These are phyloP conservation scores for Planococcus citri DNA, from an alignment of 1,140 invertebrate species.

Conservation along the genomic window DNA sequence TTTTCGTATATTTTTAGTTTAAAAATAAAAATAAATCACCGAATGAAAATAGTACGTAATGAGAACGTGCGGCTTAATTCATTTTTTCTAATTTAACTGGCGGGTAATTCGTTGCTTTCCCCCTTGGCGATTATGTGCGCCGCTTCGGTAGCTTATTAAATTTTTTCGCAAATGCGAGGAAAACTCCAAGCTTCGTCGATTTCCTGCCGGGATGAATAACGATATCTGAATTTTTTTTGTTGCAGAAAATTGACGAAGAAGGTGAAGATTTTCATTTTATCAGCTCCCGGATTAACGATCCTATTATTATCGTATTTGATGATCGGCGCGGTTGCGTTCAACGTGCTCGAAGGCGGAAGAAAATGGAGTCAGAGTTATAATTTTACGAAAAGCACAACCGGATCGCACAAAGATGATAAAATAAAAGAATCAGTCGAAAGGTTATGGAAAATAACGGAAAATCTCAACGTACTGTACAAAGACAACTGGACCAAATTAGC, in stretches of 20 bases:
- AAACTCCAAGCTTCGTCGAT: too few species aligned
- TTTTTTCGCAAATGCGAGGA: neutral
- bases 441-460: slow-evolving; percentile 86
- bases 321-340: neutral
- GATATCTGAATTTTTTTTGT: neutral
- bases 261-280: neutral
- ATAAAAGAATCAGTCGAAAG: slow-evolving; percentile 51
- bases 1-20: too few species aligned
- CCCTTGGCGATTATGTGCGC: neutral
- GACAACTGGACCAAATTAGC: slow-evolving; percentile 85
- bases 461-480: slow-evolving; percentile 84
- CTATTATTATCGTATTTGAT: slow-evolving; percentile 11
- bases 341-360: slow-evolving; percentile 7
- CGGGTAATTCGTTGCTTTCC: neutral
- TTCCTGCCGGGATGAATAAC: too few species aligned
- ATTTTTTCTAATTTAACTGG: neutral
- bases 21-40: too few species aligned
- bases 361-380: neutral
- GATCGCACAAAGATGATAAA: neutral
- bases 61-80: neutral
- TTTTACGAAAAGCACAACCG: neutral
- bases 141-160: slow-evolving; percentile 8
- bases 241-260: slow-evolving; percentile 15
- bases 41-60: neutral
- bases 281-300: slow-evolving; percentile 1